Evolutionary conservation across 2,888 invertebrate species (phyloP).

Genomic region (Dastarcus helophoroides): DNA sequence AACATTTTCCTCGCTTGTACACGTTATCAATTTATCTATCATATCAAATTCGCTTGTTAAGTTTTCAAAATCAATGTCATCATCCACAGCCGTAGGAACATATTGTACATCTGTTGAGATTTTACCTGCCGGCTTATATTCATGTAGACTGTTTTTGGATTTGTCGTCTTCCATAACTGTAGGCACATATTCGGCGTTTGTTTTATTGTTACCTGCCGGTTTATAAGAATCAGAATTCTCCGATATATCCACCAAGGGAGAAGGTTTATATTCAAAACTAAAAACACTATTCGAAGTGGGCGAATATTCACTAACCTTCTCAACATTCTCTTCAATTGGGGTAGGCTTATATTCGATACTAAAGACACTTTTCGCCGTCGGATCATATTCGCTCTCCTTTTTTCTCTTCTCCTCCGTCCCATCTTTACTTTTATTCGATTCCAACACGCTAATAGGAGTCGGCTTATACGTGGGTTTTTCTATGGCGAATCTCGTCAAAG

Average conservation of each 20-base stretch:
- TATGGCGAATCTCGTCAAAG: slow-evolving; percentile 16
- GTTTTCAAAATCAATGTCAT: slow-evolving; percentile 30
- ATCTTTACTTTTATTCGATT: slow-evolving; percentile 15
- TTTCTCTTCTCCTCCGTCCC: slow-evolving; percentile 1
- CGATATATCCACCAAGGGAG: too few species aligned
- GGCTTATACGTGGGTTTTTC: slow-evolving; percentile 34
- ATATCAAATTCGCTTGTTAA: slow-evolving; percentile 34
- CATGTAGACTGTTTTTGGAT: too few species aligned
- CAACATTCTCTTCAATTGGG: slow-evolving; percentile 1
- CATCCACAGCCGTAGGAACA: slow-evolving; percentile 9
- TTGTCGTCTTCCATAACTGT: too few species aligned
- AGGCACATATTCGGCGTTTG: too few species aligned
- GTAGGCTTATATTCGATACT: slow-evolving; percentile 3
- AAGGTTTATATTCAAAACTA: too few species aligned
- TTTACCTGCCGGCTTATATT: slow-evolving; percentile 10
- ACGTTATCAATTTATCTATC: slow-evolving; percentile 34
- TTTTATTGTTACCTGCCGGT: too few species aligned
- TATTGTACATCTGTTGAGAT: slow-evolving; percentile 10
- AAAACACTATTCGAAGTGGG: too few species aligned
- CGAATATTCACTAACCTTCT: too few species aligned
- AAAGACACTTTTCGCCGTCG: neutral
- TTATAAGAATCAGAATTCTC: too few species aligned
- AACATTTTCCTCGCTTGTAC: too few species aligned
- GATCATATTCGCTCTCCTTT: slow-evolving; percentile 5
- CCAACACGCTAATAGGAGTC: slow-evolving; percentile 33